Conservation (phyloP, 2,888 invertebrate species). For the Trichacis sp. region DNA sequence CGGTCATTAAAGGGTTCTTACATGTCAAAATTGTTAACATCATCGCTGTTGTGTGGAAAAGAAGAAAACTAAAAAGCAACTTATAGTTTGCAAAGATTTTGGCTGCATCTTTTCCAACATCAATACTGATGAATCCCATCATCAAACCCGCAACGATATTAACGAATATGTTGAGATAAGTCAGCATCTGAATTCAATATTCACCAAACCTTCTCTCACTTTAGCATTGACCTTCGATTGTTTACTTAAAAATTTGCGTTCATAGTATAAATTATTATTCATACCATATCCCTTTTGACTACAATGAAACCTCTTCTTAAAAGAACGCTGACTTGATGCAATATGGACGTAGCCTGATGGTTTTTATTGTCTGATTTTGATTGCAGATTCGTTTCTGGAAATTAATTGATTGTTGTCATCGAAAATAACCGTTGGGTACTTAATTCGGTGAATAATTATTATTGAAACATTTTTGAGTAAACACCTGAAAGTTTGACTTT, state of each 20-base stretch:
- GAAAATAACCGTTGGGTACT: too few relatives aligned
- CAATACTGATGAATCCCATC: conserved; percentile 81
- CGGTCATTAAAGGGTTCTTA: too few relatives aligned
- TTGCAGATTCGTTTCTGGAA: too few relatives aligned
- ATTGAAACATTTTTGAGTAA: too few relatives aligned
- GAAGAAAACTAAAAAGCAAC: conserved; percentile 89
- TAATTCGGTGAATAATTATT: too few relatives aligned
- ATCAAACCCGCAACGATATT: conserved; percentile 82
- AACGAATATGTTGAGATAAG: conserved; percentile 80
- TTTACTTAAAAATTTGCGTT: too few relatives aligned
- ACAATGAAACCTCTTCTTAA: conserved; percentile 80
- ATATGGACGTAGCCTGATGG: conserved; percentile 78
- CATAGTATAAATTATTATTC: too few relatives aligned
- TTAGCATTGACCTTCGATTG: too few relatives aligned
- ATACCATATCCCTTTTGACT: conserved; percentile 78
- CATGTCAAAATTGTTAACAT: conserved; percentile 90
- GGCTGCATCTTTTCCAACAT: conserved; percentile 81
- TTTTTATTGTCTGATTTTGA: too few relatives aligned
- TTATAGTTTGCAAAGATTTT: conserved; percentile 87
- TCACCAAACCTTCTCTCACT: too few relatives aligned
- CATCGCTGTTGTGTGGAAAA: conserved; percentile 95
- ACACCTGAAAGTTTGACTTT: too few relatives aligned
- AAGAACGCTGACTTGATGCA: conserved; percentile 80
- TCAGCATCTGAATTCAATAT: conserved; percentile 75
- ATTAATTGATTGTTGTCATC: too few relatives aligned